phyloP scores from a whole-genome alignment of 2,888 invertebrate species.

The Laspeyria flexula region DNA sequence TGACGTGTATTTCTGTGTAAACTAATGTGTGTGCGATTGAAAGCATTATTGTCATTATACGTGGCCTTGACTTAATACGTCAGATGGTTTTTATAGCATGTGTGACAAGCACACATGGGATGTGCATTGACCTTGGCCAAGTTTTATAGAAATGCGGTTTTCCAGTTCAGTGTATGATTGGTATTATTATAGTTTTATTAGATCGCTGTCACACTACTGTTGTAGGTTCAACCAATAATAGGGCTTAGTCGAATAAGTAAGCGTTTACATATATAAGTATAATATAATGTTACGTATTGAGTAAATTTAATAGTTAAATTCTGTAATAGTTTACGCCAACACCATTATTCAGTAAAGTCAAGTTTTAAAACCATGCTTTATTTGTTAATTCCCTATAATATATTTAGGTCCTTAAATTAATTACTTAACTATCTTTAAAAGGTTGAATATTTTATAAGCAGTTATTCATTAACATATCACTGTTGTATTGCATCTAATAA shows the following conservation, averaged over 20 bases:
- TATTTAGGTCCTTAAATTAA: no score
- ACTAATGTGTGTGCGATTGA: conserved; percentile 68
- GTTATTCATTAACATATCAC: no score
- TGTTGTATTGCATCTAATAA: no score
- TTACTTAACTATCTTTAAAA: no score
- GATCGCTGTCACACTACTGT: background rate
- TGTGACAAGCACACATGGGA: conserved; percentile 34
- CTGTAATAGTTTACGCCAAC: conserved; percentile 11
- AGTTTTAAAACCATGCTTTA: conserved; percentile 37
- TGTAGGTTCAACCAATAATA: conserved; percentile 2
- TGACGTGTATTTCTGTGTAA: conserved; percentile 60
- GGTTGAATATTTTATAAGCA: no score
- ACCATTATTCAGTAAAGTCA: conserved; percentile 26
- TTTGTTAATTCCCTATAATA: conserved; percentile 12
- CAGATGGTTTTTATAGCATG: conserved; percentile 61
- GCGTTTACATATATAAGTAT: background rate
- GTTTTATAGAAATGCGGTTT: conserved; percentile 34
- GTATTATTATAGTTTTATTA: conserved; percentile 6
- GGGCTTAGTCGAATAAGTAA: background rate
- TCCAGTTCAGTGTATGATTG: conserved; percentile 12
- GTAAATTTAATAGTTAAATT: background rate
- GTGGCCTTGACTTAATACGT: conserved; percentile 66
- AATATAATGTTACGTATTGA: background rate
- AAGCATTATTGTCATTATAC: conserved; percentile 67
- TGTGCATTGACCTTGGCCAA: conserved; percentile 62